Conservation (phyloP, 2,888 invertebrate genomes). For the Brenthis ino region DNA sequence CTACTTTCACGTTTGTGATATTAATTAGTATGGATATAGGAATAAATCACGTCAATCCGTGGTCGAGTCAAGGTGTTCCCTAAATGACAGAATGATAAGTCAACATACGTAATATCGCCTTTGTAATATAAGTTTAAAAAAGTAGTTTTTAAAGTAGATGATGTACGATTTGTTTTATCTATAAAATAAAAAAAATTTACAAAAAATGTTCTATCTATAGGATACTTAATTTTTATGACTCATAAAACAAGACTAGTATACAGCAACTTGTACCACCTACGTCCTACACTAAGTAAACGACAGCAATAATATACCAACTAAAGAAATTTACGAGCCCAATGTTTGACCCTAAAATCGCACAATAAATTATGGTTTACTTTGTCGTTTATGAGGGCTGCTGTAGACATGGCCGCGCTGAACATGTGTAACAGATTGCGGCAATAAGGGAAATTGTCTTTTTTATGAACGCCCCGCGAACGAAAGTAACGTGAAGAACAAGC, state of each 20-base stretch:
- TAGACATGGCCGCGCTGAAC: conserved; percentile 74
- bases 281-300: conserved; percentile 11
- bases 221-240: no score
- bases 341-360: conserved; percentile 79
- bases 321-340: conserved; percentile 71
- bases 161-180: no score
- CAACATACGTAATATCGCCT: no score
- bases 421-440: conserved; percentile 81
- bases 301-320: conserved; percentile 49
- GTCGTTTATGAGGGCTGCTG: conserved; percentile 79
- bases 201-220: no score
- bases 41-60: no score
- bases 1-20: no score
- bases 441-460: conserved; percentile 82
- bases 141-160: no score
- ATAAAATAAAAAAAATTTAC: no score
- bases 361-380: conserved; percentile 81
- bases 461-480: conserved; percentile 76
- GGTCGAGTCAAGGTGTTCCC: no score
- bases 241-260: background rate
- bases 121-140: no score
- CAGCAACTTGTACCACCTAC: conserved; percentile 2
- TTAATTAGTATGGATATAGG: no score
- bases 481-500: conserved; percentile 63
- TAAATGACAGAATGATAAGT: no score